Evolutionary conservation across 2,113 vertebrate genomes (phyloP), one percentile per base, ranked within the genome.

Genomic region (Arenaria interpres): DNA sequence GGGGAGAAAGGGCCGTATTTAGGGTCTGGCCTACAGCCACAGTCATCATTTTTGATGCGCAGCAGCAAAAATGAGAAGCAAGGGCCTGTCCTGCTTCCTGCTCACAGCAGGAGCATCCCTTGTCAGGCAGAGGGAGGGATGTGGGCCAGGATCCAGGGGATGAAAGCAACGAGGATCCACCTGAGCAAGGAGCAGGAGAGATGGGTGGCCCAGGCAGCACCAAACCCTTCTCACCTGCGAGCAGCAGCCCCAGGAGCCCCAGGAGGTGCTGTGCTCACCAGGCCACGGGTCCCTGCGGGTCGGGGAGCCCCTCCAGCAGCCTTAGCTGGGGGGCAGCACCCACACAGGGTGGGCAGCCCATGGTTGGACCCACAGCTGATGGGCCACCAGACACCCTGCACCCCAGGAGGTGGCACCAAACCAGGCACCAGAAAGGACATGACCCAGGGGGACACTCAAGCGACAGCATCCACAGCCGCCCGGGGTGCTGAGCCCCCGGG

Each of bases 241-340:
- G 0, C 0, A 54, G 48, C 33, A 45, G 24, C 48, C 14, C 50
- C 6, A 14, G 7, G 1, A 45, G 24, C 48, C 14, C 50, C 6
- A 14, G 7, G 1, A 39, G 45, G 39, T 27, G 60, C 67, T 23
- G 22, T 4, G 1, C 33, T 60, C 5, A 6, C 56, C 50, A 6
- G 32, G 35, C 18, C 23, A 1, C 0, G 1, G 53, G 24, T 22
- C 30, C n/a, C 33, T 5, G 20, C 0, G 1, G 5, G 41, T 0
- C 64, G 35, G 41, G 56, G 48, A 41, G 20, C 50, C 32, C 32
- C 1, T 4, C 0, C 0, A 37, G 51, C 50, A 45, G 43, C 66
- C 59, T 35, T 4, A 8, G 23, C 10, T 7, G 6, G 20, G 24
- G 45, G 45, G 82, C 33, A 33, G 45, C 45, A 16, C 50, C 57